Conservation (phyloP, 1,140 invertebrate genomes). For the Sinonovacula constricta region DNA sequence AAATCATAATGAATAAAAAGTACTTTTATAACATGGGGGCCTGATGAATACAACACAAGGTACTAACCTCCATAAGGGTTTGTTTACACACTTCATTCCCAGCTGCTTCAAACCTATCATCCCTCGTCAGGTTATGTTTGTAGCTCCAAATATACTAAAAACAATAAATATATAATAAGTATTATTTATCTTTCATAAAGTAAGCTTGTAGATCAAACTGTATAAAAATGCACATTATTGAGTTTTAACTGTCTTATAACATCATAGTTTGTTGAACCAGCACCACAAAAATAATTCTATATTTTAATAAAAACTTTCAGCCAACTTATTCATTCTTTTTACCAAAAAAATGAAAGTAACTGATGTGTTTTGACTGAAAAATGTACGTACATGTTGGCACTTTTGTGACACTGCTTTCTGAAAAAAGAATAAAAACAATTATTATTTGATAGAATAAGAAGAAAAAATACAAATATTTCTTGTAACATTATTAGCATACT, state of each 20-base stretch:
- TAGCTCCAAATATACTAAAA: slow-evolving; percentile 85
- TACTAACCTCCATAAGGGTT: slow-evolving; percentile 81
- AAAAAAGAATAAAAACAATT: too few species aligned
- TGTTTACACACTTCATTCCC: slow-evolving; percentile 85
- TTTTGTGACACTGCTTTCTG: slow-evolving; percentile 61
- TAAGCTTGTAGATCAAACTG: slow-evolving; percentile 9
- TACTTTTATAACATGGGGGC: too few species aligned
- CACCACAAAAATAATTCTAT: not conserved
- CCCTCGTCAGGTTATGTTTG: slow-evolving; percentile 86
- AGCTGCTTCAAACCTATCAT: slow-evolving; percentile 85
- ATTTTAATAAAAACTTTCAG: not conserved
- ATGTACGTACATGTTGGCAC: slow-evolving; percentile 74
- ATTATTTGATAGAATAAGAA: too few species aligned
- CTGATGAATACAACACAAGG: too few species aligned
- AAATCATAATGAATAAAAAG: too few species aligned
- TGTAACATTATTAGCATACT: too few species aligned
- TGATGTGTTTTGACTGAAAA: slow-evolving; percentile 5
- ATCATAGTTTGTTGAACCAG: not conserved
- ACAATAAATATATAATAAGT: slow-evolving; percentile 24
- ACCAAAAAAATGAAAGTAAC: slow-evolving; percentile 6
- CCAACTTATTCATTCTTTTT: not conserved
- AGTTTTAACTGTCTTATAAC: too few species aligned
- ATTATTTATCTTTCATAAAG: not conserved
- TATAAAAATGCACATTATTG: not conserved
- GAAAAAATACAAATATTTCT: too few species aligned